Evolutionary conservation across 2,797 vertebrate genomes (phyloP), one percentile per base, ranked within the genome.

Genomic region (Etheostoma perlongum): DNA sequence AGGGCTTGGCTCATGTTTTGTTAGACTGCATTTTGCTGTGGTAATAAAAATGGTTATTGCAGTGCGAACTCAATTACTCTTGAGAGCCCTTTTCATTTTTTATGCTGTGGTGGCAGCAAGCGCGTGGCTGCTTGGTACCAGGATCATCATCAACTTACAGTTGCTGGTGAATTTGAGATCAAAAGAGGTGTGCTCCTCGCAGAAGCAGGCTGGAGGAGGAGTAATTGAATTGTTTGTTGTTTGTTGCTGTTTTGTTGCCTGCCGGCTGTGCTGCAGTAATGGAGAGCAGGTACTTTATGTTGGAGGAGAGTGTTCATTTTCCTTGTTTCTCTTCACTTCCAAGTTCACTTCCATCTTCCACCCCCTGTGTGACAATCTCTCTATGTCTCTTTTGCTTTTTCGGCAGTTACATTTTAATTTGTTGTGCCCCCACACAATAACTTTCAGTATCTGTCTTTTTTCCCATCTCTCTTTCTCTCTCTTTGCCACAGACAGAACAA

Each of bases 401-500:
- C 72, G 55, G 15, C 12, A 0, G 69, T 63, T 67, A 60, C 1
- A 72, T 72, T 84, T 82, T 79, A 69, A 81, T 80, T 82, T 83
- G 71, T 55, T 36, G 58, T 72, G 7, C 80, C 48, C n/a, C 64
- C 30, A 68, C 46, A 52, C 63, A 59, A 74, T 81, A 46, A 76
- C 71, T 72, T 71, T 85, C 46, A 54, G 60, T 67, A 42, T 78
- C 44, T 68, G 6, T 85, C 23, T 75, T 53, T 76, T 53, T 81
- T 44, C 47, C 51, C 12, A 49, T 66, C 57, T 59, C 6, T 81
- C 81, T 75, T n/a, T 54, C 48, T 63, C 14, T 51, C 47, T 63
- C 55, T 78, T 61, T 58, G 44, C 67, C 18, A 42, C 91, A 99
- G 98, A 99, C 97, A 7, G 97, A 99, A 88, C 94, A 96, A 83